Evolutionary conservation across 2,888 invertebrate genomes (phyloP), one percentile per base, ranked within the genome.

Genomic region (Ornithoptera priamus): DNA sequence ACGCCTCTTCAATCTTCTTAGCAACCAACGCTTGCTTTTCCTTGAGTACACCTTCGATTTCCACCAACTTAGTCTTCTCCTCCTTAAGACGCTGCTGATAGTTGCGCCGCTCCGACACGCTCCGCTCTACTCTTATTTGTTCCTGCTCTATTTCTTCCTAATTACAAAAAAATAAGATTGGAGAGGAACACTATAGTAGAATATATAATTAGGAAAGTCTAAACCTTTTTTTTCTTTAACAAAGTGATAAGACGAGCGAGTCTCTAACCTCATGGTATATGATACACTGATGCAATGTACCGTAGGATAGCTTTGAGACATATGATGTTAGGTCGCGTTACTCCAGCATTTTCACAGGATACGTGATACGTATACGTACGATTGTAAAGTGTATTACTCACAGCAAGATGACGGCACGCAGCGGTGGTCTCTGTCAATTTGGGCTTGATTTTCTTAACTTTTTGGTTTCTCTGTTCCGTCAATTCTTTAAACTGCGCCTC

Each of bases 91-190:
- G 82, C 57, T 86, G 83, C 71, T 84, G 74, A 67, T 80, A 81
- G 18, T 80, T 78, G 63, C 77, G 77, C 2, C 83, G 80, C 72
- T 87, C 85, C 0, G 85, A 75, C 61, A 78, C 81, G 1, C 85
- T 87, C n/a, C 83, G 87, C 59, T 92, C 89, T 6, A 87, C 76
- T 74, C 90, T 90, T 59, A 87, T 75, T 71, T 90, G 86, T 71
- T 91, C 88, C 67, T 92, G 90, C 59, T 86, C 87, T 72, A 93
- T 86, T 77, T 93, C 89, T 68, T 91, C 90, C 93, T 94, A 67
- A 4, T 22, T 8, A 8, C 39, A 39, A 39, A 1, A 39, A 7
- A 1, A 39, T 39, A 39, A 10, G 7, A 10, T 39, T 39, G 39
- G 10, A 39, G 39, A 39, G 39, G 39, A 39, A 39, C 8, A 39